Percentiles rank a stretch among this genome's conserved stretches.
Evolutionary conservation across 2,113 vertebrate species (phyloP).

Genomic region (Paradoxurus hermaphroditus): DNA sequence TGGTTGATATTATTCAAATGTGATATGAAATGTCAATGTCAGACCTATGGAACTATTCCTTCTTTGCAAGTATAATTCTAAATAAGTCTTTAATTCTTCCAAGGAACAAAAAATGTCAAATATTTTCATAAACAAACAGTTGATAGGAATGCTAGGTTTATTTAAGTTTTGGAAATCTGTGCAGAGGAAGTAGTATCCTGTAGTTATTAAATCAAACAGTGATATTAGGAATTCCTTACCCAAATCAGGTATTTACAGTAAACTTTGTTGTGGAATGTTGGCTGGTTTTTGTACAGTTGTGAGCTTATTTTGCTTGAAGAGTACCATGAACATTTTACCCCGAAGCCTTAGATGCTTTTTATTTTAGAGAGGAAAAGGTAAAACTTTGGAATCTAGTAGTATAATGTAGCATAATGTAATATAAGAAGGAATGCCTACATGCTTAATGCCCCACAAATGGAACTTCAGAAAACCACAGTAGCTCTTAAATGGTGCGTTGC

Average conservation of each 20-base stretch:
- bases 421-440: conserved; percentile 32
- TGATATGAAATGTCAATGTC: conserved; percentile 68
- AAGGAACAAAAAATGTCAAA: conserved; percentile 74
- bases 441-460: conserved; percentile 56
- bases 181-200: conserved; percentile 50
- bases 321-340: background rate
- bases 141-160: conserved; percentile 64
- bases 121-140: conserved; percentile 69
- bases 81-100: conserved; percentile 74
- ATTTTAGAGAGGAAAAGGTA: conserved; percentile 42
- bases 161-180: conserved; percentile 66
- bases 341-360: conserved; percentile 17
- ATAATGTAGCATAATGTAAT: background rate
- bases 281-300: conserved; percentile 39
- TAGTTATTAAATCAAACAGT: conserved; percentile 55
- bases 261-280: conserved; percentile 66
- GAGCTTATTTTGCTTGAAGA: conserved; percentile 31
- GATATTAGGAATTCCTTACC: conserved; percentile 60
- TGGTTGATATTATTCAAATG: conserved; percentile 70
- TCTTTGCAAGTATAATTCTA: conserved; percentile 45
- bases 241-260: conserved; percentile 70
- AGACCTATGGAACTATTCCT: conserved; percentile 69
- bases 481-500: conserved; percentile 63
- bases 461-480: conserved; percentile 67
- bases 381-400: conserved; percentile 4